Percentiles rank a stretch among this genome's conserved stretches.
phyloP scores from a whole-genome alignment of 2,113 vertebrate genomes.

The Pica pica region DNA sequence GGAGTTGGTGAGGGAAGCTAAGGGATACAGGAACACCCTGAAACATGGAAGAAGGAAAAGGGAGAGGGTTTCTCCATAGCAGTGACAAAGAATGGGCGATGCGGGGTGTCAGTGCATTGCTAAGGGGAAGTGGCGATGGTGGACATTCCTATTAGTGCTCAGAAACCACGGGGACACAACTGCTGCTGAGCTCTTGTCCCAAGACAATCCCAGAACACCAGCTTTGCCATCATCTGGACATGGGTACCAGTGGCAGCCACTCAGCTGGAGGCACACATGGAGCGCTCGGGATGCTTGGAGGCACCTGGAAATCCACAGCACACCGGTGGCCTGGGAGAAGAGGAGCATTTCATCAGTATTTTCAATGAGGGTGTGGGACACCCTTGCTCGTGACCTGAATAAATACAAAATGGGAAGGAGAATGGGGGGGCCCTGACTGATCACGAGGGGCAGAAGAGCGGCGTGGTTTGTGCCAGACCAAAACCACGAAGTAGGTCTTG shows the following conservation, averaged over 20 bases:
- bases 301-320: neutral
- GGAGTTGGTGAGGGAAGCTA: neutral
- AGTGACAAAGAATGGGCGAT: rapidly evolving
- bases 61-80: neutral
- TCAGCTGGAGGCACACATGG: neutral
- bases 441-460: neutral
- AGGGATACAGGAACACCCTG: neutral
- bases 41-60: neutral
- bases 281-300: neutral
- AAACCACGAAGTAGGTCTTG: rapidly evolving
- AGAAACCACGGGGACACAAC: neutral
- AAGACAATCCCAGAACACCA: neutral
- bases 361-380: neutral
- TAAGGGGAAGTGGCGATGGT: neutral
- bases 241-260: neutral
- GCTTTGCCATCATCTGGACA: neutral
- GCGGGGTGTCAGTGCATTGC: neutral
- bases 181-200: neutral
- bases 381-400: rapidly evolving
- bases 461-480: neutral
- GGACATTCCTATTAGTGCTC: neutral
- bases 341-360: neutral
- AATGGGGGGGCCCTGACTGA: rapidly evolving
- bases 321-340: rapidly evolving
- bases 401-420: neutral